phyloP scores from a whole-genome alignment of 92 coral and sea anemone genomes.

The Zoanthus sansibaricus region DNA sequence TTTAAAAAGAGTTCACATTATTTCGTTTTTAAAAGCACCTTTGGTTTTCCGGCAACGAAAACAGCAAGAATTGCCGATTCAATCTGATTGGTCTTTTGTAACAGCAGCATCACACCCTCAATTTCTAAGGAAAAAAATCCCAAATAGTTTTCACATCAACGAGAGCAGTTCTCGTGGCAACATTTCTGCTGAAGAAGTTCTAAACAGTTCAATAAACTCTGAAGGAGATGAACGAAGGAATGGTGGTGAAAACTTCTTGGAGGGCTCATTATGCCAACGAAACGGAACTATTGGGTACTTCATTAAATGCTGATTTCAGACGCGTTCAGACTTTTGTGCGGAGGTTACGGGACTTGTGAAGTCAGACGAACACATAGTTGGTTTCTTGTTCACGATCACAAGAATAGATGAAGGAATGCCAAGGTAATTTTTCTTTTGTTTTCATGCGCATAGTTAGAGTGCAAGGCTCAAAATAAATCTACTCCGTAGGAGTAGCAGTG shows the following conservation, averaged over 20 bases:
- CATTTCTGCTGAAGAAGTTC: background rate
- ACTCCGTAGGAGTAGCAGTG: no score
- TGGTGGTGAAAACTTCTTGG: background rate
- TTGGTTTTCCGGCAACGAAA: background rate
- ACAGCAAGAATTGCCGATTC: background rate
- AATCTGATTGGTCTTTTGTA: conserved; percentile 2
- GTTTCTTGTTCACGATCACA: background rate
- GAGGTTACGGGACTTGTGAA: background rate
- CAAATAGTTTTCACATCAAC: background rate
- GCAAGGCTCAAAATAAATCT: background rate
- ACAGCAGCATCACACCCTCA: background rate
- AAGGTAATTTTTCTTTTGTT: background rate
- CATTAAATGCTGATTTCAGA: background rate
- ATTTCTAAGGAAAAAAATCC: background rate
- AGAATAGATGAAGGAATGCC: conserved; percentile 7
- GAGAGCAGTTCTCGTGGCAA: background rate
- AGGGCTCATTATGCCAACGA: background rate
- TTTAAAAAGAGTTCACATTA: background rate
- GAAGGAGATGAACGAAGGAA: background rate
- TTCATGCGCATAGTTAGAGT: background rate
- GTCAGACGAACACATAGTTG: background rate
- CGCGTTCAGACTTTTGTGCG: background rate
- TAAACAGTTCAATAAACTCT: background rate
- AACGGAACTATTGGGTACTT: conserved; percentile 3
- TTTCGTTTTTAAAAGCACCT: background rate